These are phyloP conservation scores for Adela reaumurella DNA, from an alignment of 2,888 invertebrate genomes.

Conservation along the genomic window DNA sequence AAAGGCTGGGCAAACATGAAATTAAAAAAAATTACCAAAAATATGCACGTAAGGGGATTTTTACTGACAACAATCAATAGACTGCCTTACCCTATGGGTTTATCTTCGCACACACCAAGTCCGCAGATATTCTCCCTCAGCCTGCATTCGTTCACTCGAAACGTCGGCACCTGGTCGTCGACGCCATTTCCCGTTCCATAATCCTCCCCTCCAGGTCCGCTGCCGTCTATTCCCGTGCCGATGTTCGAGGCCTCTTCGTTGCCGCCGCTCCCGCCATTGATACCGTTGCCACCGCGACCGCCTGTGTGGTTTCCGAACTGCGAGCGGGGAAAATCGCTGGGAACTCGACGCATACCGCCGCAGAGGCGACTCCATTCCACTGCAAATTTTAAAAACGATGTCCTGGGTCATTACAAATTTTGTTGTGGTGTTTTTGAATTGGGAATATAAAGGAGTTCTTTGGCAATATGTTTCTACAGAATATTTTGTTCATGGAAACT, in stretches of 20 bases:
- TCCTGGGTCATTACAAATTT: too few species aligned
- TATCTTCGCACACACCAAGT: slow-evolving; percentile 70
- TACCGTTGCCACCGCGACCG: slow-evolving; percentile 16
- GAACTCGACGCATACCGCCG: slow-evolving; percentile 19
- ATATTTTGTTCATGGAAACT: too few species aligned
- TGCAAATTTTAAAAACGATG: too few species aligned
- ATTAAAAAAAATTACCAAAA: neutral
- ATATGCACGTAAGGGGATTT: neutral
- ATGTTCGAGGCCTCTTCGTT: too few species aligned
- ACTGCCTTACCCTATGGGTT: slow-evolving; percentile 55
- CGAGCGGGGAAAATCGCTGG: neutral
- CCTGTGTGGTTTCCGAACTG: slow-evolving; percentile 35
- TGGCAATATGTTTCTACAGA: too few species aligned
- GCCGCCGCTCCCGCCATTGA: slow-evolving; percentile 11
- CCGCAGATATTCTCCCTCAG: slow-evolving; percentile 72
- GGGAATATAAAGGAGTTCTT: too few species aligned
- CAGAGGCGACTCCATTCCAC: slow-evolving; percentile 62
- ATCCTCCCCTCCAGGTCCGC: slow-evolving; percentile 1
- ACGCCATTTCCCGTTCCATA: slow-evolving; percentile 2
- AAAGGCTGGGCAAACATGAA: neutral
- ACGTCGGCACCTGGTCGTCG: slow-evolving; percentile 19
- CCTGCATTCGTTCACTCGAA: slow-evolving; percentile 70
- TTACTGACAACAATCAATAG: too few species aligned
- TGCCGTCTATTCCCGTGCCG: slow-evolving; percentile 1
- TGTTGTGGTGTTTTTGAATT: too few species aligned